These are phyloP conservation scores for Drosophila murphyi DNA, from an alignment of 1,140 invertebrate species.

Conservation along the genomic window DNA sequence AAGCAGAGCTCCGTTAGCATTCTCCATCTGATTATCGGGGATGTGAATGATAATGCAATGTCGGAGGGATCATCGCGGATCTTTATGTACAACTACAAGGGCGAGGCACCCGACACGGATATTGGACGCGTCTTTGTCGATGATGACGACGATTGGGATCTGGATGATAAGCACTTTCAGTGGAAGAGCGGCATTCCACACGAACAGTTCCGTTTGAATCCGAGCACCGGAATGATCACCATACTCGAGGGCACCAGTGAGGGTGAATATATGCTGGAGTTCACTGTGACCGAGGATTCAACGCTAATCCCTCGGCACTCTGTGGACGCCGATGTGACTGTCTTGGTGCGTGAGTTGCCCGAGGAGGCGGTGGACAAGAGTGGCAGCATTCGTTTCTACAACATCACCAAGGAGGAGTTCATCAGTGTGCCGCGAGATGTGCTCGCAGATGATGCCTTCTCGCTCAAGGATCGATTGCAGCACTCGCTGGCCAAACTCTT, in stretches of 20 bases:
- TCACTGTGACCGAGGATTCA: constrained; percentile 89
- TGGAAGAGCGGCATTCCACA: constrained; percentile 86
- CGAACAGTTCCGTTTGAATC: constrained; percentile 89
- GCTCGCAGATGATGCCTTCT: constrained; percentile 86
- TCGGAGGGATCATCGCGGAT: constrained; percentile 92
- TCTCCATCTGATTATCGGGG: constrained; percentile 94
- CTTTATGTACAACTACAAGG: constrained; percentile 96
- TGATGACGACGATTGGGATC: constrained; percentile 97
- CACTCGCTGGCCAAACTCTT: constrained; percentile 89
- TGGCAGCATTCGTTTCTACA: constrained; percentile 93
- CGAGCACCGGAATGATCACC: constrained; percentile 92
- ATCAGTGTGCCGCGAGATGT: constrained; percentile 87
- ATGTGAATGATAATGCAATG: constrained; percentile 95
- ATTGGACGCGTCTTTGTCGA: constrained; percentile 96
- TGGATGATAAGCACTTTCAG: constrained; percentile 93
- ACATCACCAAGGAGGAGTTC: constrained; percentile 93
- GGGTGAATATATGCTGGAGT: constrained; percentile 89
- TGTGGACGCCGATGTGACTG: constrained; percentile 92
- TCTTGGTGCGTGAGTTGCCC: constrained; percentile 93
- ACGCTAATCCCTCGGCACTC: constrained; percentile 86
- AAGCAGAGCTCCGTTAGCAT: constrained; percentile 90
- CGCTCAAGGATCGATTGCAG: constrained; percentile 90
- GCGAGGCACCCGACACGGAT: constrained; percentile 89
- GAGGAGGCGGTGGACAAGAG: constrained; percentile 95
- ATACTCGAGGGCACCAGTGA: constrained; percentile 89